phyloP scores from a whole-genome alignment of 2,888 invertebrate genomes.

The Colostygia pectinataria region DNA sequence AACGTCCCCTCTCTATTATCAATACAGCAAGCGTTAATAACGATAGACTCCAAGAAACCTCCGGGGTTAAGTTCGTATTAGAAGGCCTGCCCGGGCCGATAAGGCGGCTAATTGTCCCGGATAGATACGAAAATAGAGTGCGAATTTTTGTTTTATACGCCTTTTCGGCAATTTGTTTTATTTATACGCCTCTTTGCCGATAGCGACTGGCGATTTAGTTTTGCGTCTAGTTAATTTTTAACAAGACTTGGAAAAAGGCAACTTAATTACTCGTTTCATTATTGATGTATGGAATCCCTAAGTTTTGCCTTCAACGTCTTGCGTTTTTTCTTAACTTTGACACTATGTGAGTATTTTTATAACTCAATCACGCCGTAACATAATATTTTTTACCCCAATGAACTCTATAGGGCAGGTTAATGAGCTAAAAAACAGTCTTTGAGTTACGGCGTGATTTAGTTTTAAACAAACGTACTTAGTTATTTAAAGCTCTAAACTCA shows the following conservation, averaged over 20 bases:
- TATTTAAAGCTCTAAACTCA: no score
- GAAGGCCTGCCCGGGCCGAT: slow-evolving; percentile 68
- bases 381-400: no score
- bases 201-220: slow-evolving; percentile 5
- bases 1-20: slow-evolving; percentile 30
- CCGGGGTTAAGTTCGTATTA: slow-evolving; percentile 62
- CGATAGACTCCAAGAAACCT: slow-evolving; percentile 27
- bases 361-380: no score
- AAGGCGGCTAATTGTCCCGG: slow-evolving; percentile 72
- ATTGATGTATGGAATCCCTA: no score
- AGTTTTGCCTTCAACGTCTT: no score
- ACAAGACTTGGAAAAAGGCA: not conserved
- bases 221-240: not conserved
- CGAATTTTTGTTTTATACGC: slow-evolving; percentile 30
- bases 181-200: slow-evolving; percentile 17
- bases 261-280: not conserved
- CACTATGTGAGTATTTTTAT: no score
- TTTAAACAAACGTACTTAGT: no score
- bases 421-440: no score
- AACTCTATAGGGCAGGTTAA: no score
- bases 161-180: slow-evolving; percentile 22
- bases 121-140: slow-evolving; percentile 46
- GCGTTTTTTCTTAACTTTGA: no score
- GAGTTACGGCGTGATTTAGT: no score
- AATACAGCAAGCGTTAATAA: slow-evolving; percentile 31